Base-by-base conservation (phyloP, 2,888 invertebrate genomes). In the Melanchra persicariae region DNA sequence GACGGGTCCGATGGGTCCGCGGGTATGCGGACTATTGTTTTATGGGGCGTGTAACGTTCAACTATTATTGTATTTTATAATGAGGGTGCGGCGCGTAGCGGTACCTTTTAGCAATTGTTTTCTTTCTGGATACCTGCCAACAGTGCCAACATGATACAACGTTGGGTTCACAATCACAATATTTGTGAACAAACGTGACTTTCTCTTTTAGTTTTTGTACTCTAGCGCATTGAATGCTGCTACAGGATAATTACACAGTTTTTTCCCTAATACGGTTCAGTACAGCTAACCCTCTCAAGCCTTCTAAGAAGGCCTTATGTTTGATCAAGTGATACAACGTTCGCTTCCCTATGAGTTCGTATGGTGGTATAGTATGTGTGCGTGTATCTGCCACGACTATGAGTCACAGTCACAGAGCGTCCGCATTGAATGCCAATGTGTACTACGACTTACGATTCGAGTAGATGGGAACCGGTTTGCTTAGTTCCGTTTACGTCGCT, bases 1-100 rank as follows among this genome's bases (percentile, higher is more conserved):
- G 89, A 89, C 88, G 84, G 85, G 87, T 87, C 86, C 72, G 85
- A 85, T 86, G 87, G 87, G 88, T 81, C 87, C 87, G 82, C 84
- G 77, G 81, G 87, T 89, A 88, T 77, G 68, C 51, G 54, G 70
- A 84, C 89, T 89, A 90, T 93, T 93, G 93, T 93, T 93, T 93
- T 93, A 93, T 92, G 90, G 90, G 91, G 90, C 88, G 90, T 89
- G 80, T 89, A 88, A 88, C 83, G 85, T 87, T 90, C 77, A 72
- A 79, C 87, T 89, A 89, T 92, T 83, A 76, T 80, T 77, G 22
- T 57, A 43, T 74, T 70, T 65, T 77, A 65, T 75, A 83, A 79
- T 77, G 66, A 83, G 74, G 79, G 83, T 70, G 70, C 61, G 69
- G 67, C 52, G 68, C 34, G 19, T 75, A 73, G 70, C 73, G 70